Evolutionary conservation across 2,888 invertebrate species (phyloP), one percentile per base, ranked within the genome.

Genomic region (Hyalella azteca): DNA sequence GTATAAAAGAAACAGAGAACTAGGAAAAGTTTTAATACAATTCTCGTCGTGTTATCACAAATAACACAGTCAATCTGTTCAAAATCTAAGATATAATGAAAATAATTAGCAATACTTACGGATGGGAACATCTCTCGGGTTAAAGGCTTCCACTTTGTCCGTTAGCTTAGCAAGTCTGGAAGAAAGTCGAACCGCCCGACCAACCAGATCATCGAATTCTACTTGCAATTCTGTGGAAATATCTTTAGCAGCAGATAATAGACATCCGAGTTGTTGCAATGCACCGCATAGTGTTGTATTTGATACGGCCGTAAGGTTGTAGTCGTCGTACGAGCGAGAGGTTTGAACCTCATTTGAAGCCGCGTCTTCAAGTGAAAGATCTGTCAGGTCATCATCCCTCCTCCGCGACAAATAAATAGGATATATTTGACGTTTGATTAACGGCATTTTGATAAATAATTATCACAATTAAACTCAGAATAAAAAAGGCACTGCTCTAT

Each of bases 81-180:
- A 19, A 22, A 1, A 13, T 1, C 22, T 26, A 66, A 66, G 39
- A 2, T 19, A 66, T 22, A n/a, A 39, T 0, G 19, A 66, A 73
- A 32, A 19, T 49, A 22, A 32, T 19, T 19, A 48, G 22, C 1
- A 79, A 78, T 90, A 96, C 96, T 96, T 91, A 96, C 96, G 95
- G 91, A 96, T 95, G 93, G 95, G 92, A 88, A 95, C 94, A 89
- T 93, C 93, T 91, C 94, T 95, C 82, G 96, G 95, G 89, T 96
- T 94, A 89, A 92, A 93, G 85, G 90, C 90, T 86, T 90, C 91
- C 86, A 95, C 93, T 86, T 91, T 91, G 86, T 91, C 91, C 87
- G 93, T 93, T 86, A 95, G 91, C 86, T 89, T 90, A 86, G 90
- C 90, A 86, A 96, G 91, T 88, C 93, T 92, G 80, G 89, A 89